phyloP scores from a whole-genome alignment of 30 jellyfish, hydroid and myxozoan species.

The Turritopsis dohrnii region DNA sequence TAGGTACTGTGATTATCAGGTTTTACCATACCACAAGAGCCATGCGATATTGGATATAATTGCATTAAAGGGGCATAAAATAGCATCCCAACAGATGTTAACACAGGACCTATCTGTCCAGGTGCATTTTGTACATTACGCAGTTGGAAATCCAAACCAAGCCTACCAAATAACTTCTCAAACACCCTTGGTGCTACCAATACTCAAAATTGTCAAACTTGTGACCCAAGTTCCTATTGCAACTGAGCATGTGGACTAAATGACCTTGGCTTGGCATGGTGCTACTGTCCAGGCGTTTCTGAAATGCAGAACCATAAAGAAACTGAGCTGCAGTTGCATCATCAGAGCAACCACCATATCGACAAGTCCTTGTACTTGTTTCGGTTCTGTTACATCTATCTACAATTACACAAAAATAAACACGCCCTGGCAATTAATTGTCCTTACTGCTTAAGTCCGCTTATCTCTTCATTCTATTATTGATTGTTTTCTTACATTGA shows the following conservation, averaged over 20 bases:
- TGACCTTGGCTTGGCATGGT: constrained; percentile 93
- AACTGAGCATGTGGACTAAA: constrained; percentile 95
- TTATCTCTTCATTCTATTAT: too few species aligned
- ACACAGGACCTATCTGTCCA: constrained; percentile 92
- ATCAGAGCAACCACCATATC: constrained; percentile 74
- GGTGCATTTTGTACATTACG: constrained; percentile 96
- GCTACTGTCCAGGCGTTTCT: constrained; percentile 87
- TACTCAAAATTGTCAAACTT: constrained; percentile 86
- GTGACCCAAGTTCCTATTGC: constrained; percentile 97
- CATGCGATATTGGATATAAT: constrained; percentile 94
- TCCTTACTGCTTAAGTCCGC: too few species aligned
- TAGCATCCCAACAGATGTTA: constrained; percentile 94
- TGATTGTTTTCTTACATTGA: too few species aligned
- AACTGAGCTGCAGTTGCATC: constrained; percentile 83
- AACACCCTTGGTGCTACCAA: constrained; percentile 96
- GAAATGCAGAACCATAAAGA: constrained; percentile 64
- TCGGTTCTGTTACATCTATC: too few species aligned
- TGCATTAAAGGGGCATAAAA: constrained; percentile 94
- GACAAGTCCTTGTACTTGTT: constrained; percentile 32
- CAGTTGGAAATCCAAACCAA: constrained; percentile 62
- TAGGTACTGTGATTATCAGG: constrained; percentile 98
- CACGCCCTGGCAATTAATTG: too few species aligned
- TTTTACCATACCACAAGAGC: constrained; percentile 95
- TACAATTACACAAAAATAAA: too few species aligned
- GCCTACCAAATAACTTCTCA: constrained; percentile 96